Percentiles rank a stretch among this genome's conserved stretches.
phyloP scores from a whole-genome alignment of 1,140 invertebrate species.

The Drosophila mauritiana region DNA sequence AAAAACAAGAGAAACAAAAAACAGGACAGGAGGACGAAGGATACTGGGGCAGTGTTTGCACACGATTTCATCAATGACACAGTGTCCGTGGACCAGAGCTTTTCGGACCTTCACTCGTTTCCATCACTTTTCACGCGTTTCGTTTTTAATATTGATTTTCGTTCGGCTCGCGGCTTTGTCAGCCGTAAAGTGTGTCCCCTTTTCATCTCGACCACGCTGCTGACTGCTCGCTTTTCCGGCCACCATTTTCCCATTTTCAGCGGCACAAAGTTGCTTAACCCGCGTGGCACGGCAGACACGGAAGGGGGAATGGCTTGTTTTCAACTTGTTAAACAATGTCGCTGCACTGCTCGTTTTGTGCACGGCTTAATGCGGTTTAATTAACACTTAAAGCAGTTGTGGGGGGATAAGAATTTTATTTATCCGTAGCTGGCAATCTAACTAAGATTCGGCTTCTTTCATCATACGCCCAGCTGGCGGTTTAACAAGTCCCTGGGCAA shows the following conservation, averaged over 20 bases:
- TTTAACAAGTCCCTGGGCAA: conserved; percentile 26
- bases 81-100: conserved; percentile 35
- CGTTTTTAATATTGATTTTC: conserved; percentile 75
- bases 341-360: conserved; percentile 20
- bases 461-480: conserved; percentile 38
- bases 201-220: conserved; percentile 3
- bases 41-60: conserved; percentile 55
- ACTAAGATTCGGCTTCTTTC: conserved; percentile 33
- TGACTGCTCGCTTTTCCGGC: conserved; percentile 49
- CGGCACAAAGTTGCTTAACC: conserved; percentile 67
- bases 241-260: conserved; percentile 72
- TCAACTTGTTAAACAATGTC: conserved; percentile 49
- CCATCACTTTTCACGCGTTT: conserved; percentile 72
- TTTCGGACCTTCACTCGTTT: conserved; percentile 31
- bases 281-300: conserved; percentile 2
- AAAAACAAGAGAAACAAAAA: conserved; percentile 9
- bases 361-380: conserved; percentile 70
- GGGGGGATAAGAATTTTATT: conserved; percentile 11
- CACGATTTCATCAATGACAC: conserved; percentile 66
- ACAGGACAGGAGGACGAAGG: conserved; percentile 3
- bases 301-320: conserved; percentile 19
- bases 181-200: conserved; percentile 52
- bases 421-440: conserved; percentile 4
- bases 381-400: conserved; percentile 52
- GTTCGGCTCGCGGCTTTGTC: conserved; percentile 51